These are phyloP conservation scores for Saxidomus purpurata DNA, from an alignment of 1,140 invertebrate genomes.

Conservation along the genomic window DNA sequence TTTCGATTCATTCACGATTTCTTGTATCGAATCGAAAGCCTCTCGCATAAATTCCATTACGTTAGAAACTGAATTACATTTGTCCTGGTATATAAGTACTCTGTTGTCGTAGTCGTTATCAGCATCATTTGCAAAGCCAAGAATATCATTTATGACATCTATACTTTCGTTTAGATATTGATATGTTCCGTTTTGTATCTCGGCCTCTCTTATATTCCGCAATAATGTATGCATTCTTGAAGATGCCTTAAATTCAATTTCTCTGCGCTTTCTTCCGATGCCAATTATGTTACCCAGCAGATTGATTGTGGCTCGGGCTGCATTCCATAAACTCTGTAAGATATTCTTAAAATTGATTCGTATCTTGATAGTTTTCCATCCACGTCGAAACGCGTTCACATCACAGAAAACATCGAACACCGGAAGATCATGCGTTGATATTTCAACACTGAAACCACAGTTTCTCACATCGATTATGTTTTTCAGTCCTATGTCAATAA, in stretches of 20 bases:
- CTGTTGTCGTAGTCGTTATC: neutral
- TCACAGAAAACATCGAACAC: slow-evolving; percentile 67
- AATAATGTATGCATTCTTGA: slow-evolving; percentile 11
- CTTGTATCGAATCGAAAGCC: neutral
- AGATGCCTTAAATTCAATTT: slow-evolving; percentile 13
- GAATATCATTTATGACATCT: slow-evolving; percentile 13
- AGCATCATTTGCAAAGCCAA: neutral
- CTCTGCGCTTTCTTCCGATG: slow-evolving; percentile 45
- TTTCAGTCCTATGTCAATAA: slow-evolving; percentile 41
- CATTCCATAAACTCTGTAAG: slow-evolving; percentile 59
- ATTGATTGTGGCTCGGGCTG: slow-evolving; percentile 54
- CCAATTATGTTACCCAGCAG: slow-evolving; percentile 20
- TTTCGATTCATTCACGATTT: slow-evolving; percentile 32
- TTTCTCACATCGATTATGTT: slow-evolving; percentile 61
- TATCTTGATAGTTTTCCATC: slow-evolving; percentile 51
- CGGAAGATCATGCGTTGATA: slow-evolving; percentile 43
- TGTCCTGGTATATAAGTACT: slow-evolving; percentile 26
- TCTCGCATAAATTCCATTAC: slow-evolving; percentile 32
- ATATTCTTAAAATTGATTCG: slow-evolving; percentile 61
- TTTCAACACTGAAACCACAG: slow-evolving; percentile 61
- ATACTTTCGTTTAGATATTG: slow-evolving; percentile 1
- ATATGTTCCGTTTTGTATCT: neutral
- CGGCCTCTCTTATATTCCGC: neutral
- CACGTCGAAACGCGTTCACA: slow-evolving; percentile 57
- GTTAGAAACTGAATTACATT: neutral